phyloP scores from a whole-genome alignment of 2,888 invertebrate species.

The Microctonus aethiopoides region DNA sequence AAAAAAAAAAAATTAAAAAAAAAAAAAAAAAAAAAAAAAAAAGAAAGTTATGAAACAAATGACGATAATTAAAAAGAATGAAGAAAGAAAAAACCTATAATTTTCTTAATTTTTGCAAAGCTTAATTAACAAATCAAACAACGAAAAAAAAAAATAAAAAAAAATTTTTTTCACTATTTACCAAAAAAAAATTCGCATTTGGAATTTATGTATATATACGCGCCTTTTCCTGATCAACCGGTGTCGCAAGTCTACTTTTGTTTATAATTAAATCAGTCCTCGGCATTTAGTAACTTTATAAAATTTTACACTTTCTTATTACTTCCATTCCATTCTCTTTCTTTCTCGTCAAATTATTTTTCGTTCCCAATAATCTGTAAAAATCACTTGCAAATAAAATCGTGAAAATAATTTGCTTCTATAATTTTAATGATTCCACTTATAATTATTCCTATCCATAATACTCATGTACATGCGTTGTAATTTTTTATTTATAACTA shows the following conservation, averaged over 20 bases:
- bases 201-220: neutral
- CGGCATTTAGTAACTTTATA: conserved; percentile 5
- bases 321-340: conserved; percentile 5
- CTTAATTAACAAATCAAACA: neutral
- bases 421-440: neutral
- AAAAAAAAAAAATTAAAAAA: neutral
- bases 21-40: neutral
- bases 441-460: neutral
- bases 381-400: too few relatives aligned
- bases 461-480: neutral
- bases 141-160: neutral
- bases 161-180: neutral
- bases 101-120: conserved; percentile 10
- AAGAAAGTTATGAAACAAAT: conserved; percentile 18
- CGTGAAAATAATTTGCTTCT: neutral
- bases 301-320: conserved; percentile 2
- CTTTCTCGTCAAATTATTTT: neutral
- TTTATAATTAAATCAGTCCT: conserved; percentile 15
- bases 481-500: neutral
- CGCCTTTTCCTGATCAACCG: neutral
- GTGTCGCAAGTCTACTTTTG: neutral
- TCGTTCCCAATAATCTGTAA: too few relatives aligned
- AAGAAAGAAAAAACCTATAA: neutral
- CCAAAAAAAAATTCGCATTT: neutral
- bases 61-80: conserved; percentile 12